phyloP scores from a whole-genome alignment of 2,888 invertebrate species.

The Teleogryllus oceanicus region DNA sequence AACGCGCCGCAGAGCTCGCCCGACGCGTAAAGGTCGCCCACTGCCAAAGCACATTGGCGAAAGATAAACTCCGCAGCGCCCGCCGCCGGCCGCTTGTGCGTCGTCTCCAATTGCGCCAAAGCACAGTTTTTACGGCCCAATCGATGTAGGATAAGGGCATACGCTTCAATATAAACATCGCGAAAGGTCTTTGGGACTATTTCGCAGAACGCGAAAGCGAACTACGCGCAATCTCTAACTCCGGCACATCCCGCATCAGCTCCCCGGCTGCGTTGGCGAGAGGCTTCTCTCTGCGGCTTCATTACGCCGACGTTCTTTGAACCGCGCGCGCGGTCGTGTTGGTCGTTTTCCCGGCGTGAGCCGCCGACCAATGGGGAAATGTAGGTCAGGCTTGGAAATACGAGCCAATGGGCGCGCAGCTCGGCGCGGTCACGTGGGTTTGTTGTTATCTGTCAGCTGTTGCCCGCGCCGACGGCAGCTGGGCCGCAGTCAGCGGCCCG shows the following conservation, averaged over 20 bases:
- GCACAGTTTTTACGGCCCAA: too few relatives aligned
- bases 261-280: neutral
- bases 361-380: slow-evolving; percentile 46
- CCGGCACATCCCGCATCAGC: too few relatives aligned
- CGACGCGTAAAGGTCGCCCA: too few relatives aligned
- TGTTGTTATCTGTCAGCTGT: slow-evolving; percentile 69
- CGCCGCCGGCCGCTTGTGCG: too few relatives aligned
- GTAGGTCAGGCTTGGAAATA: slow-evolving; percentile 52
- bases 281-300: neutral
- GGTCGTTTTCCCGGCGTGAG: slow-evolving; percentile 3
- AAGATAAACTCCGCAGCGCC: too few relatives aligned
- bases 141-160: too few relatives aligned
- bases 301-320: neutral
- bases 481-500: slow-evolving; percentile 42
- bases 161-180: too few relatives aligned
- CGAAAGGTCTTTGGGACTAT: too few relatives aligned
- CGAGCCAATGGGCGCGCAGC: slow-evolving; percentile 51
- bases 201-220: too few relatives aligned
- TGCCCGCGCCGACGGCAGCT: slow-evolving; percentile 37
- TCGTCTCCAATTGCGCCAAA: too few relatives aligned
- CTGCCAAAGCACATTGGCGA: too few relatives aligned
- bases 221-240: too few relatives aligned
- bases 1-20: neutral
- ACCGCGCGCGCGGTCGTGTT: neutral
- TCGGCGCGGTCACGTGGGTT: slow-evolving; percentile 58